Base-by-base conservation (phyloP, 2,888 invertebrate species). In the Panzeria rudis region DNA sequence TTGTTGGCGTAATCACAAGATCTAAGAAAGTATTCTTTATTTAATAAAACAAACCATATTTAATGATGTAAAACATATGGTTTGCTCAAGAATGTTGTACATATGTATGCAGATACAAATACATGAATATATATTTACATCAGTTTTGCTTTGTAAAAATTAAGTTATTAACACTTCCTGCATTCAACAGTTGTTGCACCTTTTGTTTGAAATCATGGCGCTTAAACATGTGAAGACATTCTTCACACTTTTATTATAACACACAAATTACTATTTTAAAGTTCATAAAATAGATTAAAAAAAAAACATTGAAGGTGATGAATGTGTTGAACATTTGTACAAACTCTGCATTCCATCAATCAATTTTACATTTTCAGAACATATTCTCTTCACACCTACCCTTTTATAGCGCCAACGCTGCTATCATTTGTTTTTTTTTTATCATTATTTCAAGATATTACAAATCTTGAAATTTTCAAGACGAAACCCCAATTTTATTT, bases 361-460 rank as follows among this genome's bases (percentile, higher is more conserved):
- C 17, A 81, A 59, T 69, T 54, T 54, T 54, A 59, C 4, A 25
- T 41, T 8, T 47, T 38, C 20, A 77, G 29, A 41, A 72, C 23
- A 69, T 61, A 41, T 59, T 83, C 3, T 52, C 23, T 75, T 84
- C 71, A 84, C 79, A 80, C 79, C 71, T 52, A 71, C 32, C 17
- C 52, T n/a, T 13, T 23, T 71, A 59, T 23, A 61, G 80, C 71
- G 72, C 76, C 84, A 64, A 61, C 80, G 77, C 66, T 61, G 66
- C 38, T 56, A 20, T 32, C 20, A 52, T 2, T 38, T 47, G 13
- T 20, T 61, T 41, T 6, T 61, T 61, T 69, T 23, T 75, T 25
- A n/a, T 54, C 20, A 29, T 56, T 56, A 3, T 50, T 50, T 52
- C 15, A 15, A 32, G 3, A 20, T 50, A 8, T 15, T 50, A 41